Percentiles rank a stretch among this genome's conserved stretches.
Evolutionary conservation across 2,888 invertebrate genomes (phyloP).

Genomic region (Cactoblastis cactorum): DNA sequence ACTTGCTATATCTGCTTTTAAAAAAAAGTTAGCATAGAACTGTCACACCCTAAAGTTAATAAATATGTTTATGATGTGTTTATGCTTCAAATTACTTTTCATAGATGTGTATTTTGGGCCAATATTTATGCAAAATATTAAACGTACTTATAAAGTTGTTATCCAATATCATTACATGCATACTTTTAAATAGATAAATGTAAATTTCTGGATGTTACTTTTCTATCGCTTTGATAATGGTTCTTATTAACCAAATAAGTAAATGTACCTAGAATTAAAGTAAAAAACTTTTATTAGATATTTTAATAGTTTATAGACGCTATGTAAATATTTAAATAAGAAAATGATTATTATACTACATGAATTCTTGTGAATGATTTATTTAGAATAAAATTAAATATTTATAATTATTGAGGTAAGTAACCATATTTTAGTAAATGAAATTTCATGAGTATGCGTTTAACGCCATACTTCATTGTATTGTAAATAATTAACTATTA

Average conservation of each 20-base stretch:
- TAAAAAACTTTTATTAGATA: not conserved
- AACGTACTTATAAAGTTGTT: too few relatives aligned
- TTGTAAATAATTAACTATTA: conserved; percentile 7
- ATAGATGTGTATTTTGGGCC: too few relatives aligned
- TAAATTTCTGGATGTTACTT: not conserved
- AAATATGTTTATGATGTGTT: too few relatives aligned
- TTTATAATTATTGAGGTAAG: not conserved
- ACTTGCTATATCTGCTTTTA: too few relatives aligned
- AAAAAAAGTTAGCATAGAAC: too few relatives aligned
- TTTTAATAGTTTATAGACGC: not conserved
- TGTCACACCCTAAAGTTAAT: too few relatives aligned
- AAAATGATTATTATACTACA: not conserved
- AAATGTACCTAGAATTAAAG: not conserved
- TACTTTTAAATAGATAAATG: not conserved
- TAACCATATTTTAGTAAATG: not conserved
- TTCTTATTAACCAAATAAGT: conserved; percentile 7
- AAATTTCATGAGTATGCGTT: not conserved
- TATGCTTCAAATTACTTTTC: too few relatives aligned
- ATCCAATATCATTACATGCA: too few relatives aligned
- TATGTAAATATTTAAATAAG: conserved; percentile 4
- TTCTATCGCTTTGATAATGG: not conserved
- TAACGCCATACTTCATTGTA: conserved; percentile 1
- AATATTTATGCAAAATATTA: too few relatives aligned
- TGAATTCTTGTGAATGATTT: too few relatives aligned
- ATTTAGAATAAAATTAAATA: not conserved